phyloP scores from a whole-genome alignment of 2,797 vertebrate genomes.

The Phylloscopus collybita region DNA sequence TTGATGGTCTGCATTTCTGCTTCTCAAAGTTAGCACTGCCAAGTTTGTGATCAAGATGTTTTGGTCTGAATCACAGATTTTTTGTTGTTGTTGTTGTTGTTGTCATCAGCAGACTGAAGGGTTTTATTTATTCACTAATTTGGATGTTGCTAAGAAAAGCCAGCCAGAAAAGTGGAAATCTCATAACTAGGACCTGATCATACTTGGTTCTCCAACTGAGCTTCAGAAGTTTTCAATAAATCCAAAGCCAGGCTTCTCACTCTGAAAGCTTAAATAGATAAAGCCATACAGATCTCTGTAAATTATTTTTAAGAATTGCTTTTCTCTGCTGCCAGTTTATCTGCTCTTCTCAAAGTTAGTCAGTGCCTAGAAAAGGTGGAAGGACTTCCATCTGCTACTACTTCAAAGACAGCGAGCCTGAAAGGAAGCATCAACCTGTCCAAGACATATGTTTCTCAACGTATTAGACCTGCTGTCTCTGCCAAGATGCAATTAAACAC shows the following conservation, averaged over 20 bases:
- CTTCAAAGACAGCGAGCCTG: background rate
- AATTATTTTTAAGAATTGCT: background rate
- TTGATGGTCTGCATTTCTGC: background rate
- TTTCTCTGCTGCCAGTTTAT: background rate
- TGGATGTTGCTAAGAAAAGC: slow-evolving; percentile 12
- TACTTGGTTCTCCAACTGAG: slow-evolving; percentile 15
- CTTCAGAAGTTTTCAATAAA: slow-evolving; percentile 33
- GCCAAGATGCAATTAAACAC: slow-evolving; percentile 5
- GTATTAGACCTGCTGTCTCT: background rate
- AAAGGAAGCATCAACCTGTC: background rate
- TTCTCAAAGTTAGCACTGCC: background rate
- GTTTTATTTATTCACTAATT: slow-evolving; percentile 46
- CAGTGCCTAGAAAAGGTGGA: background rate
- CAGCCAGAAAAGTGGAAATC: background rate
- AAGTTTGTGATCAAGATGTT: slow-evolving; percentile 7
- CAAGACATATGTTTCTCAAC: background rate
- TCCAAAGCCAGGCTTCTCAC: background rate
- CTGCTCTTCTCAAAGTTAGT: background rate
- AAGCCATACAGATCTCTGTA: background rate
- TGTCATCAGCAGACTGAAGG: background rate
- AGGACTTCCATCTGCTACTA: background rate
- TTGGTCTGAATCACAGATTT: slow-evolving; percentile 12
- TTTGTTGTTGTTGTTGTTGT: background rate
- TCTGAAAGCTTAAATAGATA: background rate
- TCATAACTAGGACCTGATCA: background rate